A percentile compares a stretch with the other conserved stretches of the same genome.
Conservation (phyloP, 1,140 invertebrate genomes). For the Papilio helenus region DNA sequence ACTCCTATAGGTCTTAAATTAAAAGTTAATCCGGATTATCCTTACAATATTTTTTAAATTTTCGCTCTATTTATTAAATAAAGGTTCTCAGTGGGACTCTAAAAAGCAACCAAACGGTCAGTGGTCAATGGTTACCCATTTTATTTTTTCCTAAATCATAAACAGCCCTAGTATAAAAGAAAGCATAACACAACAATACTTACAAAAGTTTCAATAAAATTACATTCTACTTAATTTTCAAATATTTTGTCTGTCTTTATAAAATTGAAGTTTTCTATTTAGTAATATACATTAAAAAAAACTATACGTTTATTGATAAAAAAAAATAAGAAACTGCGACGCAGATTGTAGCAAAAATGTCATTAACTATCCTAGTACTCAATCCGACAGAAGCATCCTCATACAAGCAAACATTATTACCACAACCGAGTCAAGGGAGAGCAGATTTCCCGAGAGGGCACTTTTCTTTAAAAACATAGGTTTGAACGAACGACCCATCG, state of each 20-base stretch:
- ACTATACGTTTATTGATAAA: not conserved
- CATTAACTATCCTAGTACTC: conserved; percentile 60
- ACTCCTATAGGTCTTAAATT: conserved; percentile 1
- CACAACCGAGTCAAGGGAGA: conserved; percentile 63
- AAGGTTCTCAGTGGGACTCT: not conserved
- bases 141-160: too few relatives aligned
- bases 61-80: not conserved
- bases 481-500: conserved; percentile 54
- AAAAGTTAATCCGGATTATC: not conserved
- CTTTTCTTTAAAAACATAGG: conserved; percentile 75
- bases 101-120: not conserved
- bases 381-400: conserved; percentile 68
- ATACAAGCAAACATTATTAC: conserved; percentile 81
- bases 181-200: too few relatives aligned
- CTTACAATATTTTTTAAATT: not conserved
- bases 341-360: conserved; percentile 40
- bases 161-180: too few relatives aligned
- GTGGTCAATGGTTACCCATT: not conserved
- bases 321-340: not conserved
- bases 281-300: not conserved
- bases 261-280: not conserved
- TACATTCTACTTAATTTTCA: too few relatives aligned
- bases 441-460: conserved; percentile 75
- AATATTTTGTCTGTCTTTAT: not conserved
- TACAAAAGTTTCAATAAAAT: too few relatives aligned